Evolutionary conservation across 2,113 vertebrate species (phyloP), one percentile per base, ranked within the genome.

Genomic region (Ceyx margarethae): DNA sequence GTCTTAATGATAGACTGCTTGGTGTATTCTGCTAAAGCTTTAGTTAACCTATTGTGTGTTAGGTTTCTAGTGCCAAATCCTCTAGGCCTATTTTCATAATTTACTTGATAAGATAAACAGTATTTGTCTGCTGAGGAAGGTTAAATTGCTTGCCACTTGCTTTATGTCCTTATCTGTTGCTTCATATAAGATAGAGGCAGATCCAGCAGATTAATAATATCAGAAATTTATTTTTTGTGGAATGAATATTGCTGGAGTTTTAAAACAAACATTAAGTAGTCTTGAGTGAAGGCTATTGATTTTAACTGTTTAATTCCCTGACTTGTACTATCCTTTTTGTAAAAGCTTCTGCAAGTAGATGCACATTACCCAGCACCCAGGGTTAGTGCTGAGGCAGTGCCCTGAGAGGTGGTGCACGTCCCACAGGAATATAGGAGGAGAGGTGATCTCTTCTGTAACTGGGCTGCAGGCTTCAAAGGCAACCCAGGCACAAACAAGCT

Each of bases 21-120:
- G 35, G 21, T 85, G 64, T 91, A 89, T 88, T 93, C 78, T 85
- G 48, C 64, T 77, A 77, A 89, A 79, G 43, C 21, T 94, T 94
- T 93, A 65, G 92, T 91, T 93, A 90, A 85, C 48, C 43, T 79
- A 26, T 82, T 71, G 33, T 79, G 23, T 85, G 29, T 96, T 93
- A 87, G 74, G 25, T 66, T 93, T 90, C n/a, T 64, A 3, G 1
- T 61, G 81, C 26, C 89, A 93, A 89, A 85, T 89, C 53, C 85
- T 85, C 61, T 81, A 50, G 62, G 61, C 58, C 69, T 93, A 29
- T 95, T 95, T 94, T 91, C 68, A 89, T 95, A 92, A 94, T 89
- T 73, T 71, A 74, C 56, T 11, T 48, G 56, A 80, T 92, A 90
- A 94, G 91, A 95, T 87, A 95, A 96, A 91, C 46, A 86, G 37